Base-by-base conservation (phyloP, 2,888 invertebrate species). In the Ferdinandea cuprea region DNA sequence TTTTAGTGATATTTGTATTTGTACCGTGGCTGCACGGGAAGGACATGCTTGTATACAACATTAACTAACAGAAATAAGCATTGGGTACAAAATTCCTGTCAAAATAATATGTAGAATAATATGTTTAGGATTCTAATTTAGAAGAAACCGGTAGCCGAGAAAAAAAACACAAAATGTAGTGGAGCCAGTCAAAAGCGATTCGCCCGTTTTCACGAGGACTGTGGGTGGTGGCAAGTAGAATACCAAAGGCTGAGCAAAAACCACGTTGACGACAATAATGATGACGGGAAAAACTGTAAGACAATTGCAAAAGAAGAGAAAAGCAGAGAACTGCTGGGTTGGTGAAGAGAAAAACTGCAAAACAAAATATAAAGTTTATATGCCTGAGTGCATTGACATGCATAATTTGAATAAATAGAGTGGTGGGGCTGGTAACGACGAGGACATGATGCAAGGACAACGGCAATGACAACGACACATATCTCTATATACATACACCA, bases 351-450 rank as follows among this genome's bases (percentile, higher is more conserved):
- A 61, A 32, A 46, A 46, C 6, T 11, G 32, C 13, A 28, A 8
- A 19, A 11, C 0, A 11, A 46, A 25, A 32, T 15, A 32, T 30
- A 44, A 7, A 28, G 59, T 61, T 46, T 44, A 28, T 59, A n/a
- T 44, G 46, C 30, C 32, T 13, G 63, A 63, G 63, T 63, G 63
- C 63, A 63, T 63, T 63, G 63, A 48, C 63, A 63, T 63, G 32
- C 32, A 63, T 63, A 48, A 17, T 59, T 48, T 48, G 9, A 46
- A 63, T 63, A 35, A 63, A n/a, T 15, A 8, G 19, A 8, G 25
- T 35, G 19, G 17, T 30, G 8, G 13, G 4, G 37, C 15, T 13
- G 0, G 37, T 13, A 2, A 1, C 15, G 40, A 7, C 13, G 37
- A n/a, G n/a, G n/a, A n/a, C n/a, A n/a, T n/a, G n/a, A n/a, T n/a